Evolutionary conservation across 1,140 invertebrate genomes (phyloP).

Genomic region (Amphibalanus amphitrite): DNA sequence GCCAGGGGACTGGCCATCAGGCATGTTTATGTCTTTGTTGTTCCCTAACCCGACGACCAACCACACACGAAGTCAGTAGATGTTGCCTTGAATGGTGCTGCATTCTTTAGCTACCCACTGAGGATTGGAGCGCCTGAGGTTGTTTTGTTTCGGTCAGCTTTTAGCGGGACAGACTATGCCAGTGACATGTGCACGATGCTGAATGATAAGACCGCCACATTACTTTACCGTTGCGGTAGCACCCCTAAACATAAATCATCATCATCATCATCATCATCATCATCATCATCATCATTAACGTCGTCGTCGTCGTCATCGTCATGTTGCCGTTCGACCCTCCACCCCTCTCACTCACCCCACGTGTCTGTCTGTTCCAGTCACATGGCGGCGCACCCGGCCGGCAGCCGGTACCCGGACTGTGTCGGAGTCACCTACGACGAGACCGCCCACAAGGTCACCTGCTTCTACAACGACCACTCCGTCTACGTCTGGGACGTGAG

Average conservation of each 20-base stretch:
- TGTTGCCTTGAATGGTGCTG: too few relatives aligned
- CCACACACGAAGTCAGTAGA: neutral
- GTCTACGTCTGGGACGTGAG: constrained; percentile 89
- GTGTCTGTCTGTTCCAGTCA: constrained; percentile 38
- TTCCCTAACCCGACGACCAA: neutral
- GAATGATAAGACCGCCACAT: neutral
- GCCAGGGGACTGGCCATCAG: constrained; percentile 53
- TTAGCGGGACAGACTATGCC: too few relatives aligned
- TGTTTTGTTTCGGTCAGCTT: too few relatives aligned
- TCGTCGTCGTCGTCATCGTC: neutral
- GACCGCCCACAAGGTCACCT: constrained; percentile 64
- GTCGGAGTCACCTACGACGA: constrained; percentile 74
- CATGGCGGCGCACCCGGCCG: constrained; percentile 57
- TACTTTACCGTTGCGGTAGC: neutral
- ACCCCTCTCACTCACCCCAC: neutral
- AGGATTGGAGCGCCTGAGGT: too few relatives aligned
- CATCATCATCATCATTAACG: neutral
- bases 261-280: neutral
- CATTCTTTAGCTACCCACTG: too few relatives aligned
- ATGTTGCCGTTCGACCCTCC: neutral
- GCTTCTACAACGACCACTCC: constrained; percentile 91
- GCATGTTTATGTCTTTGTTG: too few relatives aligned
- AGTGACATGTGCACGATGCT: neutral
- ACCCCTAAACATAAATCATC: neutral
- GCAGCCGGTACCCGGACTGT: constrained; percentile 73